These are phyloP conservation scores for Uloborus plumipes DNA, from an alignment of 2,888 invertebrate genomes.

Conservation along the genomic window DNA sequence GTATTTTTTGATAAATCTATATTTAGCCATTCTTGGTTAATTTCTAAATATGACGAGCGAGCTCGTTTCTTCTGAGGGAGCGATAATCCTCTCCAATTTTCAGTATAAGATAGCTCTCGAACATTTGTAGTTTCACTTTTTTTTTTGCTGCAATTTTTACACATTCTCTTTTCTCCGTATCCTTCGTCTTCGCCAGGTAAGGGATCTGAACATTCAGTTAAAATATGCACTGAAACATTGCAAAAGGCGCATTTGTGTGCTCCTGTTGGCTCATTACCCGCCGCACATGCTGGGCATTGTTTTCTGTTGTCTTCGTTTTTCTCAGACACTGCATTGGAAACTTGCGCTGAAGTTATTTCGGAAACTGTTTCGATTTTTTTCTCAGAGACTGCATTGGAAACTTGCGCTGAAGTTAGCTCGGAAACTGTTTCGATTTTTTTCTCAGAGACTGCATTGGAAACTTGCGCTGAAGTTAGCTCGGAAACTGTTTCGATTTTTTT, in stretches of 20 bases:
- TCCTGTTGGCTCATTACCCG: conserved; percentile 4
- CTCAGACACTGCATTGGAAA: background rate
- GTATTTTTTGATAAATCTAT: background rate
- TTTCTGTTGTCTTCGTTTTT: background rate
- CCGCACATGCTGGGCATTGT: background rate
- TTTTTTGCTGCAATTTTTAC: background rate
- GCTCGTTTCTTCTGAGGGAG: too few species aligned
- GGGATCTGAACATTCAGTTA: background rate
- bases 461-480: background rate
- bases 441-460: background rate
- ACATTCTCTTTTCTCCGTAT: conserved; percentile 1
- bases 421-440: too few species aligned
- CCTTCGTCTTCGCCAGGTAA: background rate
- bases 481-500: too few species aligned
- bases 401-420: background rate
- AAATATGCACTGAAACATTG: background rate
- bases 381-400: background rate
- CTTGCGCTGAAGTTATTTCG: background rate
- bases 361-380: too few species aligned
- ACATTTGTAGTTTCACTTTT: background rate
- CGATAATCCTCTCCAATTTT: too few species aligned
- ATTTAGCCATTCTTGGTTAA: background rate
- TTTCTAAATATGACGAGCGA: background rate
- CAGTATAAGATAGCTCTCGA: background rate
- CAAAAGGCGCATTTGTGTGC: background rate